Conservation (phyloP, 2,113 vertebrate species). For the Hemichromis elongatus region DNA sequence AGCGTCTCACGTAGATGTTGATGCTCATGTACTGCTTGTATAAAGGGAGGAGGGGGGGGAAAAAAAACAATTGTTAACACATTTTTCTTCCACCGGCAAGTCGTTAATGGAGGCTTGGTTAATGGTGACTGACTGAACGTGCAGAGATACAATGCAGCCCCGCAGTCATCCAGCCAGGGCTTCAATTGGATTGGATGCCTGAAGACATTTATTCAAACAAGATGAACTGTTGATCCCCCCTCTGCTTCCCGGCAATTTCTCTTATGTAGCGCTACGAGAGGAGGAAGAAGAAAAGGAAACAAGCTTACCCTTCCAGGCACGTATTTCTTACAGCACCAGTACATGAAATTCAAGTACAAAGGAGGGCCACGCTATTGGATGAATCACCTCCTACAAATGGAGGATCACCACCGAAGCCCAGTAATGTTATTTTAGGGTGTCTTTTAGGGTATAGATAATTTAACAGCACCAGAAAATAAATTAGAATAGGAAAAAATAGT, state of each 20-base stretch:
- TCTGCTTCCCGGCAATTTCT: neutral
- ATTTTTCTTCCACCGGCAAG: slow-evolving; percentile 28
- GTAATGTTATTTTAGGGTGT: neutral
- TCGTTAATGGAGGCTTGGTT: slow-evolving; percentile 26
- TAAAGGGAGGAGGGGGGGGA: neutral
- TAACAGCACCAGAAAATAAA: neutral
- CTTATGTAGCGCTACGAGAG: slow-evolving; percentile 1
- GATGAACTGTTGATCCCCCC: slow-evolving; percentile 44
- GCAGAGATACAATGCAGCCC: neutral
- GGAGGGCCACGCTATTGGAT: neutral
- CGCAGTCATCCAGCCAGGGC: neutral
- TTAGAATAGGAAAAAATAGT: neutral
- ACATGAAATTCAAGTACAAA: neutral
- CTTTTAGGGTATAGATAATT: neutral
- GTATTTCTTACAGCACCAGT: neutral
- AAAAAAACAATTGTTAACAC: slow-evolving; percentile 10
- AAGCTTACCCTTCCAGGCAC: neutral
- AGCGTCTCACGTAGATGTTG: neutral
- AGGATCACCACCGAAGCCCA: neutral
- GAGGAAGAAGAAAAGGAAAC: neutral
- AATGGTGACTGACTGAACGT: slow-evolving; percentile 34
- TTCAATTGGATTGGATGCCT: slow-evolving; percentile 25
- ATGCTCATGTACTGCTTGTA: neutral
- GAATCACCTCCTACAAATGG: neutral
- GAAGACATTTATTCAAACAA: slow-evolving; percentile 54